Evolutionary conservation across 1,140 invertebrate genomes (phyloP), one percentile per base, ranked within the genome.

Genomic region (Geopemphigus sp.): DNA sequence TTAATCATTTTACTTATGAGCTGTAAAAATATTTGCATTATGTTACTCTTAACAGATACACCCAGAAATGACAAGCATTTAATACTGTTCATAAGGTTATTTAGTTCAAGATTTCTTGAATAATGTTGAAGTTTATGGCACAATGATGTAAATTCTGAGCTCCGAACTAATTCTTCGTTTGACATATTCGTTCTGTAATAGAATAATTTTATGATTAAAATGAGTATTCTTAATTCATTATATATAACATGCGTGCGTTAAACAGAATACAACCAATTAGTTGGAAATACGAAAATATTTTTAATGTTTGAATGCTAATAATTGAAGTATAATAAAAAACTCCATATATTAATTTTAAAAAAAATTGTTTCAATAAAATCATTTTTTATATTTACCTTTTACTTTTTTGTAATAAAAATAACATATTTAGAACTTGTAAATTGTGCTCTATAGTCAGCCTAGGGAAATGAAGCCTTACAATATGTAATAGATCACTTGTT

Each of bases 1-100:
- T 91, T 91, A 5, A 91, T 86, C 64, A 88, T 87, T 50, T 87
- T 84, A 63, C 88, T 83, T 50, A 92, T 84, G 22, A 91, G 83
- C 83, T 91, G 89, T 5, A 92, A 84, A 57, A 91, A 82, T 5
- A 88, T 87, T 85, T 91, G 89, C 24, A 89, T 84, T 22, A 91
- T 87, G 15, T 87, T 83, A 61, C 87, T 88, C 47, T 88, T 86
- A 0, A 85, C 84, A 26, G 88, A 85, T 1, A 91, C 86, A 45
- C 87, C 85, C 0, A 91, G 84, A 83, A 86, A 88, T 1, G 85
- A 84, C 5, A 92, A 83, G 15, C 88, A 83, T 86, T 90, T 91
- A 2, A 90, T 83, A 0, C 86, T 85, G 80, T 87, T 85, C 8
- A 92, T 85, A 1, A 87, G 84, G 72, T 91, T 87, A 66, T 85